phyloP scores from a whole-genome alignment of 2,797 vertebrate species.

The Catamblyrhynchus diadema region DNA sequence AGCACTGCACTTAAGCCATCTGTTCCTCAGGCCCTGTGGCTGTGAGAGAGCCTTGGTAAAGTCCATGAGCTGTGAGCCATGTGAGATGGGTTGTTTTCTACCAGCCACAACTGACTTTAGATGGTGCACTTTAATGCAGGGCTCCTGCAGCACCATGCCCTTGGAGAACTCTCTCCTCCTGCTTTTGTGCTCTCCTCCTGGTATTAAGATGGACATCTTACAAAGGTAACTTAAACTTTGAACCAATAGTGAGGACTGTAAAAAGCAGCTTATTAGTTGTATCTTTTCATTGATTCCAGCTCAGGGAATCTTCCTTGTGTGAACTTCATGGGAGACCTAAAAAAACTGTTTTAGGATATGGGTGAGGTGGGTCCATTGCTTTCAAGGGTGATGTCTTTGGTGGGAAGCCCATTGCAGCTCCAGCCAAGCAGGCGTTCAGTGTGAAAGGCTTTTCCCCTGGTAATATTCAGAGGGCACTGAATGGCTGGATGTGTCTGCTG shows the following conservation, averaged over 20 bases:
- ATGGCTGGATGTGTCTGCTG: not conserved
- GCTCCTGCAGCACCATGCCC: not conserved
- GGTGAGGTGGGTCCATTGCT: not conserved
- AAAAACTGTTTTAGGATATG: not conserved
- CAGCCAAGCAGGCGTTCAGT: not conserved
- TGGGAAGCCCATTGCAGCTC: not conserved
- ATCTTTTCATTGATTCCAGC: not conserved
- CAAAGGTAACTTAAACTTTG: not conserved
- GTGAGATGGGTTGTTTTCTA: not conserved
- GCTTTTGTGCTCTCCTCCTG: not conserved
- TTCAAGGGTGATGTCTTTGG: not conserved
- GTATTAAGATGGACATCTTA: not conserved
- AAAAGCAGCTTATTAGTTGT: not conserved
- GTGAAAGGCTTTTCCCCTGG: not conserved
- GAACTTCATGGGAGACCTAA: not conserved
- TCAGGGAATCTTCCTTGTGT: not conserved
- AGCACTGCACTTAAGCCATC: not conserved
- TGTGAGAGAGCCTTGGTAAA: not conserved
- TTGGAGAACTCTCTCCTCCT: not conserved
- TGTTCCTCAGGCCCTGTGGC: not conserved
- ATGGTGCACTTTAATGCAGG: not conserved
- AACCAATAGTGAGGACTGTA: not conserved
- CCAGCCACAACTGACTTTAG: not conserved
- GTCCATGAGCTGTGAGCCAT: not conserved
- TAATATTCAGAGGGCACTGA: not conserved